Evolutionary conservation across 1,140 invertebrate genomes (phyloP), one percentile per base, ranked within the genome.

Genomic region (Bombus haemorrhoidalis): DNA sequence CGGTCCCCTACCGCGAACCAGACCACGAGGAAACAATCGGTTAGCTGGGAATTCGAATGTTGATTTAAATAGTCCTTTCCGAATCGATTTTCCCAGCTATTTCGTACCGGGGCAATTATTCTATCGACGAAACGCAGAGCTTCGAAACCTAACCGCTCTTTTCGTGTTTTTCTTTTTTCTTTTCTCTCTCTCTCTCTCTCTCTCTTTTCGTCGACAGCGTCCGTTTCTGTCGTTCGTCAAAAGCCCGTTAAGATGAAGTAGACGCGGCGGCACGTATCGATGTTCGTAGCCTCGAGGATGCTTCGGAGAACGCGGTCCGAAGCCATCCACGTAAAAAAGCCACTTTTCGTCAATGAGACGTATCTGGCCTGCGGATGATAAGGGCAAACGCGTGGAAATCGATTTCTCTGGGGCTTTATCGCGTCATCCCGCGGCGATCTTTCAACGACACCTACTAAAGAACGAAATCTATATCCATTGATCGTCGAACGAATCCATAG

Each of bases 401-500:
- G 41, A 39, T 69, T 69, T 80, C 66, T 53, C 34, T 2, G 57
- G 9, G 25, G 13, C 37, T 43, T 59, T 9, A 62, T 18, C 81
- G 57, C 15, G 32, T 18, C 41, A 22, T 82, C 18, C 28, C 71
- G 8, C 57, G 41, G 41, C 43, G 39, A 77, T 77, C 73, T 53
- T 41, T 53, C 62, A 22, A 75, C 59, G 8, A 81, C 34, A 39
- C 10, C 59, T 22, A 25, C 25, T 6, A 53, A 25, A 18, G 64
- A 32, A 28, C 39, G 57, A 32, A 75, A 34, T 37, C 73, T 57
- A 75, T 34, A 37, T 15, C 74, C 43, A 59, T 41, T 32, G 34
- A 81, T 41, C 53, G n/a, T 78, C 47, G 18, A 78, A 69, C 62
- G 64, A 41, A 69, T 71, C 43, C 43, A 78, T 78, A 72, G 34